A percentile compares a stretch with the other conserved stretches of the same genome.
Evolutionary conservation across 2,113 vertebrate species (phyloP).

Genomic region (Chamaea fasciata): DNA sequence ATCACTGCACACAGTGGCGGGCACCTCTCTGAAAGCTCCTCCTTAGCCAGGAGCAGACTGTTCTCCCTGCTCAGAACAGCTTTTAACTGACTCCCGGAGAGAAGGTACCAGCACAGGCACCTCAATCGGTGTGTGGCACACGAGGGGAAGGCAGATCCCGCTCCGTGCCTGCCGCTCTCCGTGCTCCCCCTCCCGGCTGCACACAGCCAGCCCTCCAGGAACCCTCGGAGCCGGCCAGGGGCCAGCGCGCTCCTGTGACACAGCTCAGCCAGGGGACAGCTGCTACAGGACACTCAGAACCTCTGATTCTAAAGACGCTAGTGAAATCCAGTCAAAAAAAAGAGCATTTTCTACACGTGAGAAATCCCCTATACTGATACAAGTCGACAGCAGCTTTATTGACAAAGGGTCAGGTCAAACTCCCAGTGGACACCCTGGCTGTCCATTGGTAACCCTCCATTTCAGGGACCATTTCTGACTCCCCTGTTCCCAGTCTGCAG

Average conservation of each 20-base stretch:
- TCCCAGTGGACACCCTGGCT: not conserved
- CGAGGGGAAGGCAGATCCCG: not conserved
- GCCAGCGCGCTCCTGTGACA: accelerated
- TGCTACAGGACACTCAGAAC: not conserved
- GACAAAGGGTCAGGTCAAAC: not conserved
- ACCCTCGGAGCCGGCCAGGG: accelerated
- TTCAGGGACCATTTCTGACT: not conserved
- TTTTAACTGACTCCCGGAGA: accelerated
- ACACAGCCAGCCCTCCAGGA: not conserved
- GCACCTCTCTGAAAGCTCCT: not conserved
- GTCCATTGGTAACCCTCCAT: not conserved
- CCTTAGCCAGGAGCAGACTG: not conserved
- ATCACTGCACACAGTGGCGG: accelerated
- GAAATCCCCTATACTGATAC: not conserved
- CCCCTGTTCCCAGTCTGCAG: not conserved
- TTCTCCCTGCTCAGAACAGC: not conserved
- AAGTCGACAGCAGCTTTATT: not conserved
- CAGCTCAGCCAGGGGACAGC: not conserved
- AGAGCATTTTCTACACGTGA: not conserved
- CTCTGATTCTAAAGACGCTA: not conserved
- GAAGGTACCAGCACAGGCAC: not conserved
- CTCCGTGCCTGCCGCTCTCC: not conserved
- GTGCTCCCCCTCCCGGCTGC: not conserved
- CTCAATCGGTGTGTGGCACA: accelerated
- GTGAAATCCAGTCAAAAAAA: not conserved